A percentile compares a stretch with the other conserved stretches of the same genome.
Conservation (phyloP, 2,888 invertebrate genomes). For the Cryptus viduatorius region DNA sequence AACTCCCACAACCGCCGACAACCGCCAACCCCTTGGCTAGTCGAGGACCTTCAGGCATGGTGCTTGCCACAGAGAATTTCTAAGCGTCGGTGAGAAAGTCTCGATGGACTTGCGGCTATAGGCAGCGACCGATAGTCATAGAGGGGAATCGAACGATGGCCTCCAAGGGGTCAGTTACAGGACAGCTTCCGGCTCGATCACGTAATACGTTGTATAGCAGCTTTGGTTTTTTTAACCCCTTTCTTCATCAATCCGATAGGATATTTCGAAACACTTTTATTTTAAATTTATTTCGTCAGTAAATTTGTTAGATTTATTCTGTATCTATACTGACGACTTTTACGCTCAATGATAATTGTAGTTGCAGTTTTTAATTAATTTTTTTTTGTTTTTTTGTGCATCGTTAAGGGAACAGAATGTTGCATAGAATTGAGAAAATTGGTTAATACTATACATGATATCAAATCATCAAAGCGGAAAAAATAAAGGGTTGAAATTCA, state of each 20-base stretch:
- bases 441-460: not conserved
- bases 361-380: not conserved
- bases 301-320: too few relatives aligned
- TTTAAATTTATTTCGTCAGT: not conserved
- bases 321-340: too few relatives aligned
- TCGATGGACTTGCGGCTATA: conserved; percentile 24
- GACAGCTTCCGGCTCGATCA: not conserved
- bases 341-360: not conserved
- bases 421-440: not conserved
- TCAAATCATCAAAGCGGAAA: not conserved
- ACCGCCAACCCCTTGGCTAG: conserved; percentile 18
- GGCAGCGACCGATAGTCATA: not conserved
- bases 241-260: not conserved
- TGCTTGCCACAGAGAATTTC: conserved; percentile 35
- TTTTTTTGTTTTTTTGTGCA: not conserved
- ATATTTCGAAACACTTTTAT: not conserved
- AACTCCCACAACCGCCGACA: conserved; percentile 34
- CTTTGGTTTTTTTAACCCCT: not conserved
- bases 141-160: conserved; percentile 6
- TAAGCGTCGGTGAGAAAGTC: conserved; percentile 25
- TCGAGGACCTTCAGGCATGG: not conserved
- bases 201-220: not conserved
- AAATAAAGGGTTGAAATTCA: conserved; percentile 1
- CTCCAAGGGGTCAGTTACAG: not conserved
- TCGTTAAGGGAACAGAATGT: not conserved